Conservation (phyloP, 2,888 invertebrate species). For the Pinctada fucata region DNA sequence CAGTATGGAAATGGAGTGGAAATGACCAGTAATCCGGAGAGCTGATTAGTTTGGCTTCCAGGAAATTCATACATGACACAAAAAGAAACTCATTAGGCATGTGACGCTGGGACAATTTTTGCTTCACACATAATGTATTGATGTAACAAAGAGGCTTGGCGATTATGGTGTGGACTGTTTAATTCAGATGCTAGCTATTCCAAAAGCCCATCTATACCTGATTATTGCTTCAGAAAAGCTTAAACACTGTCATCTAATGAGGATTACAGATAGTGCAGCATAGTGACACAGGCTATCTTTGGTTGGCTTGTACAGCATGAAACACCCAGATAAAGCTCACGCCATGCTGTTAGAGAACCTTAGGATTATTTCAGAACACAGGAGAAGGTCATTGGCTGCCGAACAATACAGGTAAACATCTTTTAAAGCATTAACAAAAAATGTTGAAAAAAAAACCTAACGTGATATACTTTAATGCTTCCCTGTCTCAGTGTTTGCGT, state of each 20-base stretch:
- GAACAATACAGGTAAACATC: slow-evolving; percentile 63
- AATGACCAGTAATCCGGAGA: background rate
- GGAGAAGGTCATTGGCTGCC: slow-evolving; percentile 61
- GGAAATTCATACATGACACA: background rate
- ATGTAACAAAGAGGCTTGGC: too few species aligned
- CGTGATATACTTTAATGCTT: background rate
- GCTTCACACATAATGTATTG: too few species aligned
- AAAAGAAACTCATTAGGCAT: too few species aligned
- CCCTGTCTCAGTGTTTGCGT: background rate
- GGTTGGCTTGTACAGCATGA: slow-evolving; percentile 50
- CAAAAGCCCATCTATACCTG: too few species aligned
- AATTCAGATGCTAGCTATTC: too few species aligned
- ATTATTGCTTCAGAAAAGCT: too few species aligned
- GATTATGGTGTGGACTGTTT: too few species aligned
- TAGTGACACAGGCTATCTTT: too few species aligned
- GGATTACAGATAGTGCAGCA: too few species aligned
- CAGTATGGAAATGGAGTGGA: background rate
- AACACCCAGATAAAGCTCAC: slow-evolving; percentile 66
- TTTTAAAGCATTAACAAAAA: background rate
- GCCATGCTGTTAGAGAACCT: slow-evolving; percentile 70
- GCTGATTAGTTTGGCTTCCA: background rate
- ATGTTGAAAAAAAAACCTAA: background rate
- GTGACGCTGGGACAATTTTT: too few species aligned
- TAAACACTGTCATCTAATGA: too few species aligned
- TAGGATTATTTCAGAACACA: slow-evolving; percentile 67